Base-by-base conservation (phyloP, 92 coral and sea anemone species). In the Metridium senile region DNA sequence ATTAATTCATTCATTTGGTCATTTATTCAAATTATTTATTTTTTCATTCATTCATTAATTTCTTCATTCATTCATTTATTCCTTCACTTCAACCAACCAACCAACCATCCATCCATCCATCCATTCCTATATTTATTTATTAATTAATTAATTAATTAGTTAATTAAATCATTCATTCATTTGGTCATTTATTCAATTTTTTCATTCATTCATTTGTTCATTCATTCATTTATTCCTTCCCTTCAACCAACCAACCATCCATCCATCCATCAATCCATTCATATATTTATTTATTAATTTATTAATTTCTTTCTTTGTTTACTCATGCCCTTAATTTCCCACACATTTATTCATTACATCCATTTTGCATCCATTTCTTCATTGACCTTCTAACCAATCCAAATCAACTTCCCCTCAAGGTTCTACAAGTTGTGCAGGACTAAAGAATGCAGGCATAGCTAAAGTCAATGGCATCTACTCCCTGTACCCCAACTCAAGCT, bases 381-480 rank as follows among this genome's bases (percentile, higher is more conserved):
- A n/a, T n/a, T n/a, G n/a, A n/a, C n/a, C n/a, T n/a, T n/a, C 49
- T 39, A 39, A 39, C 13, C 49, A 4, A 39, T 13, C 13, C 8
- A 39, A 39, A 4, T 39, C 49, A 39, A 6, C 13, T 39, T 39
- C 66, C 8, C 62, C 26, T 27, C 17, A 16, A 96, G 99, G 99
- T 33, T 93, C 92, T 25, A 82, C 90, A 43, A 96, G 92, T 53
- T 96, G 99, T 63, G 71, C 78, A 25, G 97, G 89, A 1, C 73
- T 96, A 59, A 90, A 82, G 64, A 87, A 82, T 26, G 86, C 93
- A 23, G 93, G 97, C 34, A 86, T 82, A 47, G 91, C 90, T 0
- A 79, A 75, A n/a, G 89, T 81, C 0, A 96, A 96, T 62, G 99
- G 99, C 8, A 95, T 93, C 66, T 96, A 96, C 79, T 71, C 71